phyloP scores from a whole-genome alignment of 64 coral and sea anemone species.

The Catalaphyllia jardinei region DNA sequence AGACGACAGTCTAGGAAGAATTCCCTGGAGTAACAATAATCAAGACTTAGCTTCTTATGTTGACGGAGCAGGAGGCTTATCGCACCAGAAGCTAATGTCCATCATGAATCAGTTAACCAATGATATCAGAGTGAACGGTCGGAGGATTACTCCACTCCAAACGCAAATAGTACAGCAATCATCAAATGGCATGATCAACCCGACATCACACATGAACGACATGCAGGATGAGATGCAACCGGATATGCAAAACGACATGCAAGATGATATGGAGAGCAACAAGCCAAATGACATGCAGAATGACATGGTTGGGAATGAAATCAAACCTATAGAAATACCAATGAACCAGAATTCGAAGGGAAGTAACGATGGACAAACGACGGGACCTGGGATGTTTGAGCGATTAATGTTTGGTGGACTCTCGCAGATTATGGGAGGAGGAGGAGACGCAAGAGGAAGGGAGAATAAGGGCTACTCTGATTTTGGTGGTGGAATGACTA shows the following conservation, averaged over 20 bases:
- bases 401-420: constrained; percentile 42
- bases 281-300: constrained; percentile 20
- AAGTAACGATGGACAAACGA: background rate
- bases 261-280: constrained; percentile 21
- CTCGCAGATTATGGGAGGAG: background rate
- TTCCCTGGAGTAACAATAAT: constrained; percentile 26
- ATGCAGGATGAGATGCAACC: constrained; percentile 23
- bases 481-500: constrained; percentile 9
- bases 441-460: background rate
- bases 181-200: constrained; percentile 11
- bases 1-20: constrained; percentile 11
- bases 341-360: constrained; percentile 4
- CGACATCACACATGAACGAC: background rate
- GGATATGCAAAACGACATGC: background rate
- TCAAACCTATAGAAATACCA: constrained; percentile 35
- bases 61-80: constrained; percentile 9
- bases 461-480: constrained; percentile 30
- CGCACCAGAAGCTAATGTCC: constrained; percentile 8
- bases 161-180: constrained; percentile 30
- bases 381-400: background rate
- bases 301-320: background rate
- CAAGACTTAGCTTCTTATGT: background rate
- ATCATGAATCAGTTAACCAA: constrained; percentile 36
- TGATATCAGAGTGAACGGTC: constrained; percentile 37
- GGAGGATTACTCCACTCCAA: constrained; percentile 19